Evolutionary conservation across 2,888 invertebrate genomes (phyloP).

Genomic region (Julus scandinavius): DNA sequence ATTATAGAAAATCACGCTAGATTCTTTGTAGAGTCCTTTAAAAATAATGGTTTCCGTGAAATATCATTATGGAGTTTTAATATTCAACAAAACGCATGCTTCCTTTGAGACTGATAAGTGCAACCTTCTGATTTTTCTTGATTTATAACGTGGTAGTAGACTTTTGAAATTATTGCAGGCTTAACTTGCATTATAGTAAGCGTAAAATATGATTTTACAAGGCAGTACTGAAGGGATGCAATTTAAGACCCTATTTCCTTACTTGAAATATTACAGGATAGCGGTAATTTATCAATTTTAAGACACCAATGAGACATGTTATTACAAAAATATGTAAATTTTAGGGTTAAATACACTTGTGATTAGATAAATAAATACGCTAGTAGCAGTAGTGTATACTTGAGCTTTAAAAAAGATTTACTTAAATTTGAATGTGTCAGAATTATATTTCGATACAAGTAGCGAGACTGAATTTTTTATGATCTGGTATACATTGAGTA

Average conservation of each 20-base stretch:
- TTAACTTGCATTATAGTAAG: neutral
- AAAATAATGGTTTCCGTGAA: slow-evolving; percentile 5
- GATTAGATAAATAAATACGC: too few relatives aligned
- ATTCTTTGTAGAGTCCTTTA: neutral
- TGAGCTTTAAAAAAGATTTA: too few relatives aligned
- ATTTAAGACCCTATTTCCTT: neutral
- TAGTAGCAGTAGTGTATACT: too few relatives aligned
- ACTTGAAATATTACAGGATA: neutral
- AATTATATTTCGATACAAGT: too few relatives aligned
- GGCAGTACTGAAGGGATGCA: neutral
- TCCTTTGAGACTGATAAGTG: slow-evolving; percentile 3
- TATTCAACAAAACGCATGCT: neutral
- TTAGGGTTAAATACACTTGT: too few relatives aligned
- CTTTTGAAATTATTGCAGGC: neutral
- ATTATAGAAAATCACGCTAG: slow-evolving; percentile 17
- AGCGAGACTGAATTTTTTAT: too few relatives aligned
- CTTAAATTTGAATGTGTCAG: too few relatives aligned
- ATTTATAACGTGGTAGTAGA: neutral
- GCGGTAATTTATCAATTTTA: neutral
- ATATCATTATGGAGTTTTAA: slow-evolving; percentile 20
- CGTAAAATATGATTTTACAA: slow-evolving; percentile 33
- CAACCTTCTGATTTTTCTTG: slow-evolving; percentile 33
- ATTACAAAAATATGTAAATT: too few relatives aligned
- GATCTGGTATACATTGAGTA: too few relatives aligned
- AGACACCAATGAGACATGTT: neutral